phyloP scores from a whole-genome alignment of 2,113 vertebrate species.

The Saimiri boliviensis region DNA sequence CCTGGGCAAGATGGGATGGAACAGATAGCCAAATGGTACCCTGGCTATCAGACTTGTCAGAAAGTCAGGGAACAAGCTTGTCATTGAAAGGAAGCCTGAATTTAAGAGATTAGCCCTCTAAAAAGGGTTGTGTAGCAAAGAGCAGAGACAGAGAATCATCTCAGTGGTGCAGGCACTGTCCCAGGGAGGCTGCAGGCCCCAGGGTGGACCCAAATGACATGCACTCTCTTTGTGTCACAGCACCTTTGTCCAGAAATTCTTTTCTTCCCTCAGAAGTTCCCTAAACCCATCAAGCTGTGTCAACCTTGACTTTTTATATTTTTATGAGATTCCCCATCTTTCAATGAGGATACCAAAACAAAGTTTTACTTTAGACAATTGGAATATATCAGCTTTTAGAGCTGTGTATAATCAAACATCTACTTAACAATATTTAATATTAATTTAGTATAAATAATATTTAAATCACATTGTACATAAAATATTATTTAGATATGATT shows the following conservation, averaged over 20 bases:
- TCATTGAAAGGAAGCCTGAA: not conserved
- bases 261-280: not conserved
- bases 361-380: not conserved
- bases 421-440: not conserved
- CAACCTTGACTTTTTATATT: not conserved
- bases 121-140: not conserved
- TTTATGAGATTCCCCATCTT: not conserved
- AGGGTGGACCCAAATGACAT: not conserved
- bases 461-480: not conserved
- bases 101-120: not conserved
- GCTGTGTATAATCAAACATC: not conserved
- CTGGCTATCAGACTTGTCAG: not conserved
- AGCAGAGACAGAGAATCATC: not conserved
- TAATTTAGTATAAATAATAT: conserved; percentile 19
- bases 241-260: not conserved
- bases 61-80: not conserved
- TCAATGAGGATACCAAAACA: not conserved
- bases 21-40: not conserved
- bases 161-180: rapidly evolving
- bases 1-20: not conserved
- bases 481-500: not conserved
- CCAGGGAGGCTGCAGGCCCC: not conserved
- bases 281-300: not conserved
- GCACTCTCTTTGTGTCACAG: not conserved
- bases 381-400: not conserved